phyloP scores from a whole-genome alignment of 2,113 vertebrate species.

The Albula glossodonta region DNA sequence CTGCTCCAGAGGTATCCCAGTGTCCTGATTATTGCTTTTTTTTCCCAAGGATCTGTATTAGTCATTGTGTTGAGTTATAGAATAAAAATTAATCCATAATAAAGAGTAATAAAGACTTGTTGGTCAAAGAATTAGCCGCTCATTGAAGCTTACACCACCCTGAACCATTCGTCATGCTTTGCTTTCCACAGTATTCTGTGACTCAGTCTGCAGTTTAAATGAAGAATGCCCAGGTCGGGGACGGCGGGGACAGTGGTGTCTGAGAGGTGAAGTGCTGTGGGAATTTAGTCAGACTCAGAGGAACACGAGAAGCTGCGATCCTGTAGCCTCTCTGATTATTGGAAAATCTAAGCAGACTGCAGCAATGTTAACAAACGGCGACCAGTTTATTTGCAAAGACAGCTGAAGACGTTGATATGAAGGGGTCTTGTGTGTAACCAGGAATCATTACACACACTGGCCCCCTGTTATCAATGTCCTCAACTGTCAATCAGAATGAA shows the following conservation, averaged over 20 bases:
- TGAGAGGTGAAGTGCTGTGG: not conserved
- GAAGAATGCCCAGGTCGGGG: not conserved
- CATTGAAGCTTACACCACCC: slow-evolving; percentile 10
- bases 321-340: not conserved
- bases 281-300: not conserved
- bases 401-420: too few species aligned
- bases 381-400: too few species aligned
- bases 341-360: not conserved
- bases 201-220: not conserved
- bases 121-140: slow-evolving; percentile 11
- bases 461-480: too few species aligned
- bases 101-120: slow-evolving; percentile 23
- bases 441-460: too few species aligned
- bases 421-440: too few species aligned
- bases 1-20: not conserved
- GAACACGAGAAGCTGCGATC: not conserved
- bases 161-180: not conserved
- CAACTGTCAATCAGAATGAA: too few species aligned
- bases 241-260: too few species aligned
- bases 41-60: slow-evolving; percentile 15
- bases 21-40: not conserved
- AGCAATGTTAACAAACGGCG: not conserved
- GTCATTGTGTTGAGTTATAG: slow-evolving; percentile 14
- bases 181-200: not conserved
- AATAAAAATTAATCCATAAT: slow-evolving; percentile 1